These are phyloP conservation scores for Eueides isabella DNA, from an alignment of 1,140 invertebrate genomes.

Conservation along the genomic window DNA sequence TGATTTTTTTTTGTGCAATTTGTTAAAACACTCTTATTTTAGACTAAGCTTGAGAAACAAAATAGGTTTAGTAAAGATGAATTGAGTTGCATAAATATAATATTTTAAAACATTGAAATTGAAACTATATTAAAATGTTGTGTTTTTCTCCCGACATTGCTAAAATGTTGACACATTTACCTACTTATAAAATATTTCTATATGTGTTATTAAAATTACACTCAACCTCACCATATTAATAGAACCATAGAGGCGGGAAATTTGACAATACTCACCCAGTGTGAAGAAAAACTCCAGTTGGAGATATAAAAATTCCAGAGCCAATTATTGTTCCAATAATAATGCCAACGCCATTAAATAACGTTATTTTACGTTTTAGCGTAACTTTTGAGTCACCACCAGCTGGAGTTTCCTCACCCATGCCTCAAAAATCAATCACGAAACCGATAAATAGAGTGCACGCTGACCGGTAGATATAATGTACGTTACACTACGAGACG, in stretches of 20 bases:
- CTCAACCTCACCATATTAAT: slow-evolving; percentile 16
- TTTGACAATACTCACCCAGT: slow-evolving; percentile 82
- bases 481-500: not conserved
- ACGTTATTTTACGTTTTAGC: slow-evolving; percentile 91
- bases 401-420: slow-evolving; percentile 74
- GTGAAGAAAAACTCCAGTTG: slow-evolving; percentile 86
- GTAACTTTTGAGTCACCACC: slow-evolving; percentile 82
- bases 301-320: slow-evolving; percentile 92
- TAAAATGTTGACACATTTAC: not conserved
- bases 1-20: too few species aligned
- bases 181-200: not conserved
- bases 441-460: slow-evolving; percentile 64
- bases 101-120: not conserved
- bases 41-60: too few species aligned
- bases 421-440: slow-evolving; percentile 78
- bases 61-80: too few species aligned
- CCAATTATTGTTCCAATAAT: slow-evolving; percentile 93
- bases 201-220: not conserved
- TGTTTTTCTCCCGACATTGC: not conserved
- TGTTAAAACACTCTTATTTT: too few species aligned
- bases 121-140: not conserved
- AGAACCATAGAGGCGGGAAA: slow-evolving; percentile 32
- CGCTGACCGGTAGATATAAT: slow-evolving; percentile 51
- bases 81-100: too few species aligned
- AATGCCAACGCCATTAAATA: slow-evolving; percentile 93